Percentiles rank a stretch among this genome's conserved stretches.
phyloP scores from a whole-genome alignment of 2,888 invertebrate genomes.

The Clivina fossor region DNA sequence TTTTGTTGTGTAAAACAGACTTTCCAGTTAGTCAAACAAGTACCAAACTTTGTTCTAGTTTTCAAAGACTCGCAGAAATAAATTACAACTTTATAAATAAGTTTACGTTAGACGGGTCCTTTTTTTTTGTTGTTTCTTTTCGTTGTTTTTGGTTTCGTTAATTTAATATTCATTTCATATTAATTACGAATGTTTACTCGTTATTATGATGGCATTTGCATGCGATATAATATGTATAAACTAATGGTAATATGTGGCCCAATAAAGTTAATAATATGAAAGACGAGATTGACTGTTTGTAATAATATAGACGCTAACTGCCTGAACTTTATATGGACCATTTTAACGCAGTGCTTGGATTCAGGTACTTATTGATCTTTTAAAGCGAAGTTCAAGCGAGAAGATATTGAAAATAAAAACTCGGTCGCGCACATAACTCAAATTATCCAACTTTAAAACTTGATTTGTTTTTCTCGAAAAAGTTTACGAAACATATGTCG shows the following conservation, averaged over 20 bases:
- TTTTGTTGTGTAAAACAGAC: constrained; percentile 21
- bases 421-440: constrained; percentile 3
- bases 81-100: constrained; percentile 20
- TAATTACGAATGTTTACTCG: not conserved
- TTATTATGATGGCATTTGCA: constrained; percentile 13
- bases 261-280: constrained; percentile 22
- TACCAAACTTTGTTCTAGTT: constrained; percentile 32
- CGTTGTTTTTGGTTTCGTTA: constrained; percentile 1
- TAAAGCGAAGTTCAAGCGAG: constrained; percentile 33
- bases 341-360: constrained; percentile 34
- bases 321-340: constrained; percentile 32
- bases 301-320: constrained; percentile 24
- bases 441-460: not conserved
- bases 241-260: constrained; percentile 20
- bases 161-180: constrained; percentile 4
- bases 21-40: constrained; percentile 33
- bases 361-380: constrained; percentile 32
- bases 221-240: constrained; percentile 9
- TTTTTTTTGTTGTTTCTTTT: constrained; percentile 7
- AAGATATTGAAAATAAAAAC: constrained; percentile 28
- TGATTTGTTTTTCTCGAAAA: constrained; percentile 1
- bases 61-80: constrained; percentile 24
- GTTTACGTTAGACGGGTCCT: not conserved
- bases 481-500: constrained; percentile 2
- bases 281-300: constrained; percentile 20